Evolutionary conservation across 92 coral and sea anemone genomes (phyloP).

Genomic region (Palythoa heliodiscus): DNA sequence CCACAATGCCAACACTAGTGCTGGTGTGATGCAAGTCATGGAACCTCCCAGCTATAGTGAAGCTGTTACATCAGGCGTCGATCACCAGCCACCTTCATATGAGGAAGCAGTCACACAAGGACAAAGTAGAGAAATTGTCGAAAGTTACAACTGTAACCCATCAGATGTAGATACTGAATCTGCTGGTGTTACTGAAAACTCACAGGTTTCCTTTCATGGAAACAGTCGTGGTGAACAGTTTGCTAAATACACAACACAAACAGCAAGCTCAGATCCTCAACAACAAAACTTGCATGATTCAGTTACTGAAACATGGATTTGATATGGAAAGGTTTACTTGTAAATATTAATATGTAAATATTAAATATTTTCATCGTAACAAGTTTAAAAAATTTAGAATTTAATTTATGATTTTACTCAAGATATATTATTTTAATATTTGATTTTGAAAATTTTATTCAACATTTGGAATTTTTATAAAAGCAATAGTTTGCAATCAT

Average conservation of each 20-base stretch:
- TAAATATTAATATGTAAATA: neutral
- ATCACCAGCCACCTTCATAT: conserved; percentile 77
- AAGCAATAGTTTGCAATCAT: too few relatives aligned
- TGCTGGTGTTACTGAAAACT: neutral
- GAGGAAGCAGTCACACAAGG: conserved; percentile 76
- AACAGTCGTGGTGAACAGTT: conserved; percentile 7
- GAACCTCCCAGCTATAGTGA: conserved; percentile 93
- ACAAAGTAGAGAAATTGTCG: neutral
- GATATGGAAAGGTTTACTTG: neutral
- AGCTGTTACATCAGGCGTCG: conserved; percentile 67
- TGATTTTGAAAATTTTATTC: too few relatives aligned
- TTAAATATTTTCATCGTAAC: too few relatives aligned
- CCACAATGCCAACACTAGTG: conserved; percentile 54
- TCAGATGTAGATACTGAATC: neutral
- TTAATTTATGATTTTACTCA: too few relatives aligned
- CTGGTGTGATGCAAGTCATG: conserved; percentile 46
- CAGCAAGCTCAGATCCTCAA: conserved; percentile 1
- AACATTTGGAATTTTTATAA: too few relatives aligned
- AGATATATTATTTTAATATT: too few relatives aligned
- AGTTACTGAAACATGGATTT: conserved; percentile 21
- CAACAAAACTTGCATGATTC: neutral
- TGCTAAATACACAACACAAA: conserved; percentile 21
- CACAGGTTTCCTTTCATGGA: conserved; percentile 6
- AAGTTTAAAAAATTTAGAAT: too few relatives aligned
- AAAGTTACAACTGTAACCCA: conserved; percentile 1